A percentile compares a stretch with the other conserved stretches of the same genome.
These are phyloP conservation scores for Oryzaephilus surinamensis DNA, from an alignment of 1,140 invertebrate species.

Conservation along the genomic window DNA sequence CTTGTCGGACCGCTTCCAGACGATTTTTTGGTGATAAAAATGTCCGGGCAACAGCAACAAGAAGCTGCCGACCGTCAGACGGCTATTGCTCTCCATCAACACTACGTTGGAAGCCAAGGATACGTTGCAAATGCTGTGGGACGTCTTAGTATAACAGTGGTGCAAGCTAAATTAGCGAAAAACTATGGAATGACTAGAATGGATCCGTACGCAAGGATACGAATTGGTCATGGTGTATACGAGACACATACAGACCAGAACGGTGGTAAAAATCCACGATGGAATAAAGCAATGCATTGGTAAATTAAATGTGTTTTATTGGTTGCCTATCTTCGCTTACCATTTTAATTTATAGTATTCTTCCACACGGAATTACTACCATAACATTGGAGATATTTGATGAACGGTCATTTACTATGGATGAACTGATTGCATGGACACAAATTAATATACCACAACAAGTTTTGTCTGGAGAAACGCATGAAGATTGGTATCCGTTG, in stretches of 20 bases:
- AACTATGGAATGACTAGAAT: constrained; percentile 94
- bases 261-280: constrained; percentile 90
- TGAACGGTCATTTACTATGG: constrained; percentile 91
- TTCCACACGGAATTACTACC: constrained; percentile 77
- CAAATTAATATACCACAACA: constrained; percentile 72
- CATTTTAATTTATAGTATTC: constrained; percentile 48
- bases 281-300: constrained; percentile 91
- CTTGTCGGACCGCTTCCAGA: constrained; percentile 69
- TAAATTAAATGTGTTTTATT: constrained; percentile 35
- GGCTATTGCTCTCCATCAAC: constrained; percentile 70
- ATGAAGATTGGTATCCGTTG: constrained; percentile 88
- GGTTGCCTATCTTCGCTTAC: no score
- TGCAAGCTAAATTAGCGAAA: constrained; percentile 83
- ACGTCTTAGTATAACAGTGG: constrained; percentile 69
- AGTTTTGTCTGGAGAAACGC: constrained; percentile 76
- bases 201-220: constrained; percentile 90
- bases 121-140: constrained; percentile 49
- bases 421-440: constrained; percentile 90
- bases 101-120: constrained; percentile 39
- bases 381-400: constrained; percentile 93
- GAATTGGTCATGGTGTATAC: constrained; percentile 86
- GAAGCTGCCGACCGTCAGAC: constrained; percentile 68
- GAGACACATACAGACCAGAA: constrained; percentile 91
- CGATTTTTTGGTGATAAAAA: constrained; percentile 65
- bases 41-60: constrained; percentile 47